These are phyloP conservation scores for Dryadula phaetusa DNA, from an alignment of 2,888 invertebrate species.

Conservation along the genomic window DNA sequence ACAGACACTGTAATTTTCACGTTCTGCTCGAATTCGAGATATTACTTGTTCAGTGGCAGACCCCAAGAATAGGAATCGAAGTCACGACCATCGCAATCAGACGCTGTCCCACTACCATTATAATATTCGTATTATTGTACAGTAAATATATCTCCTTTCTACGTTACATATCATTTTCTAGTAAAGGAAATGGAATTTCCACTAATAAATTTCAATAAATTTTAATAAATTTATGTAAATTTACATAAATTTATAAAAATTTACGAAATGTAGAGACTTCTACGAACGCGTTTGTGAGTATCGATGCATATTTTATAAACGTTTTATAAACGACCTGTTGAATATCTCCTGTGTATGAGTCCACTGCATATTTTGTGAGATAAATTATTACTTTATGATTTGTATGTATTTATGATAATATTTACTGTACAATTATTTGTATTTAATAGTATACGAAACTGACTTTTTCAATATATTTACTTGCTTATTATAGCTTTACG, in stretches of 20 bases:
- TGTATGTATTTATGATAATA: slow-evolving; percentile 1
- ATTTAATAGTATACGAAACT: neutral
- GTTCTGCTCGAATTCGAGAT: too few relatives aligned
- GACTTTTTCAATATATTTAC: too few relatives aligned
- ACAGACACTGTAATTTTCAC: too few relatives aligned
- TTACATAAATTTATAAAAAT: neutral
- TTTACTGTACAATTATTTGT: neutral
- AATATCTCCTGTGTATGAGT: neutral
- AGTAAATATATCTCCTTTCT: too few relatives aligned
- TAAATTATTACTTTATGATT: slow-evolving; percentile 3
- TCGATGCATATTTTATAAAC: slow-evolving; percentile 11
- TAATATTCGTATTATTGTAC: too few relatives aligned
- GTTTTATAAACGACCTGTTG: slow-evolving; percentile 13
- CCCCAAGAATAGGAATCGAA: too few relatives aligned
- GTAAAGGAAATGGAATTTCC: too few relatives aligned
- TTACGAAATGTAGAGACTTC: neutral
- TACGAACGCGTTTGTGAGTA: neutral
- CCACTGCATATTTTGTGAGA: neutral
- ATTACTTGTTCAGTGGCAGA: too few relatives aligned
- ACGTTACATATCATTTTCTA: too few relatives aligned
- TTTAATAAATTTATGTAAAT: neutral
- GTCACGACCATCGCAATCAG: too few relatives aligned
- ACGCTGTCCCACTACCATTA: too few relatives aligned
- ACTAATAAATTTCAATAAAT: neutral
- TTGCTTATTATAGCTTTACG: too few relatives aligned